Conservation (phyloP, 1,140 invertebrate species). For the Sitophilus oryzae region DNA sequence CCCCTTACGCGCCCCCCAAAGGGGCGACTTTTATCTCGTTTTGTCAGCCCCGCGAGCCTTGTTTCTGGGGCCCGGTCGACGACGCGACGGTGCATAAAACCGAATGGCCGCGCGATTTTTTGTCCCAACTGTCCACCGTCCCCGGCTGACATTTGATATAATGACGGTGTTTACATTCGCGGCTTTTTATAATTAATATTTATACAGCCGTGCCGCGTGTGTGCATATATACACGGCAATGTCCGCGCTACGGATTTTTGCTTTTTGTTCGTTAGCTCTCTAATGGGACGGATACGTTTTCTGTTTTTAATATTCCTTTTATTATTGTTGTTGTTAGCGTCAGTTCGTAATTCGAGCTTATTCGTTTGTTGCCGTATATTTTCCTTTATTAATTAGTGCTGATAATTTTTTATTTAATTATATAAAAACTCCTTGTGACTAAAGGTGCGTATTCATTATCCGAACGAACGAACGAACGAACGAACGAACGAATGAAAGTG, state of each 20-base stretch:
- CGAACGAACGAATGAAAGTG: too few relatives aligned
- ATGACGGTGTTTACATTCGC: neutral
- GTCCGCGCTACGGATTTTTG: neutral
- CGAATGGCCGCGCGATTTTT: neutral
- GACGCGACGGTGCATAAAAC: neutral
- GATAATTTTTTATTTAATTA: too few relatives aligned
- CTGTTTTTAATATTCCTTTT: too few relatives aligned
- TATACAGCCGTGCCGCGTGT: neutral
- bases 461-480: too few relatives aligned
- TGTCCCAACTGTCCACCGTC: neutral
- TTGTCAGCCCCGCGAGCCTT: neutral
- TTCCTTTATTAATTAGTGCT: too few relatives aligned
- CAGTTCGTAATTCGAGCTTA: too few relatives aligned
- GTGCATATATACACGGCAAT: too few relatives aligned
- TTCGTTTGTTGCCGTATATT: too few relatives aligned
- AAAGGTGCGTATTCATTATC: too few relatives aligned
- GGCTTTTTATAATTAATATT: neutral
- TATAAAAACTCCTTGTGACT: too few relatives aligned
- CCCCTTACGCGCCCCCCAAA: neutral
- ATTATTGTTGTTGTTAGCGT: too few relatives aligned
- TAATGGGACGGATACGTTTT: neutral
- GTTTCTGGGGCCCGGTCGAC: too few relatives aligned
- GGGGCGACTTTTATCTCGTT: neutral
- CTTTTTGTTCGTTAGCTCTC: neutral
- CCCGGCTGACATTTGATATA: neutral